These are phyloP conservation scores for Lysandra coridon DNA, from an alignment of 2,888 invertebrate genomes.

Conservation along the genomic window DNA sequence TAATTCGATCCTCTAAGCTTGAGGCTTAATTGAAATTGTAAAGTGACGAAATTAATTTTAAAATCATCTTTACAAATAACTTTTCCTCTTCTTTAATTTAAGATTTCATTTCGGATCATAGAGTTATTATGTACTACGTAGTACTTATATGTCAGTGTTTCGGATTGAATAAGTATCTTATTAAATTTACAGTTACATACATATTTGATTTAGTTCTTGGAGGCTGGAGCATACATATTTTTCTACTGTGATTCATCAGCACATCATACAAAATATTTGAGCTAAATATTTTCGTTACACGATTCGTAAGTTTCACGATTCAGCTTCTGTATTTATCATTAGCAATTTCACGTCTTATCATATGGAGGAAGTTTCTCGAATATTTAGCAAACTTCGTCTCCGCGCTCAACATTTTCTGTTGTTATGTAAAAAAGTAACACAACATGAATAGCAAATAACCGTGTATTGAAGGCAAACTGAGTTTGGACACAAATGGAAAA, in stretches of 20 bases:
- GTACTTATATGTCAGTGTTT: too few relatives aligned
- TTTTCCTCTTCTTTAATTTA: background rate
- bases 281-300: background rate
- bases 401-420: slow-evolving; percentile 3
- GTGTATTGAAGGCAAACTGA: slow-evolving; percentile 26
- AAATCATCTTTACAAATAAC: background rate
- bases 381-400: slow-evolving; percentile 21
- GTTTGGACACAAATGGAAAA: slow-evolving; percentile 30
- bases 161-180: background rate
- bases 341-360: slow-evolving; percentile 17
- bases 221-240: too few relatives aligned
- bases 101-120: background rate
- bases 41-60: background rate
- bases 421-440: slow-evolving; percentile 28
- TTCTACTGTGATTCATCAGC: too few relatives aligned
- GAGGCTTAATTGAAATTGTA: background rate
- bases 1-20: background rate
- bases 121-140: too few relatives aligned
- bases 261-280: background rate
- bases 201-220: too few relatives aligned
- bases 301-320: background rate
- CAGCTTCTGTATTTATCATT: background rate
- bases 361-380: slow-evolving; percentile 16
- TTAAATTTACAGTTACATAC: background rate
- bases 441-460: slow-evolving; percentile 28